phyloP scores from a whole-genome alignment of 2,797 vertebrate genomes.

The Ceryle rudis region DNA sequence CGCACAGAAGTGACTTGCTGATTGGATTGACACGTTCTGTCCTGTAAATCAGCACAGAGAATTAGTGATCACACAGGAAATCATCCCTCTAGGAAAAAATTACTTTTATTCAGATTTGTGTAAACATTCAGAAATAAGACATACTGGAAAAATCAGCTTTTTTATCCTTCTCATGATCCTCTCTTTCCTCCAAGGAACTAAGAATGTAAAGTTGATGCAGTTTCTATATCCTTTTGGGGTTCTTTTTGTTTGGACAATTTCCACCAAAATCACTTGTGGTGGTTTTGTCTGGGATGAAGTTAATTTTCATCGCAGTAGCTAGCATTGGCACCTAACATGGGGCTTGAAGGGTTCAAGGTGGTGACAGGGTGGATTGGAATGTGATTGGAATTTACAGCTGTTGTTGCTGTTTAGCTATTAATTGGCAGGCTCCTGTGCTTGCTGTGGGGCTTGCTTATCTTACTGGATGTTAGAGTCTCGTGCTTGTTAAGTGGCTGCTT shows the following conservation, averaged over 20 bases:
- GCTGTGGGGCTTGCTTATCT: background rate
- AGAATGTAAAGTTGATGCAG: background rate
- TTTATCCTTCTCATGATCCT: background rate
- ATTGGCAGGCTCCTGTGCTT: background rate
- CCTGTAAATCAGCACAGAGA: constrained; percentile 41
- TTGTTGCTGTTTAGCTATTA: background rate
- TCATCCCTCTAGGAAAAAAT: constrained; percentile 28
- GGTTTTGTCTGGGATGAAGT: no score
- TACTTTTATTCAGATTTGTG: background rate
- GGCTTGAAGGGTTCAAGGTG: background rate
- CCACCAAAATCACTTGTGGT: background rate
- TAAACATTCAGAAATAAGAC: constrained; percentile 20
- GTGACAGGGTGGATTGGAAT: background rate
- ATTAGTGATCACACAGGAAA: constrained; percentile 62
- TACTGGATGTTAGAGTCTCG: background rate
- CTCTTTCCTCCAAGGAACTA: background rate
- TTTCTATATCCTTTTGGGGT: background rate
- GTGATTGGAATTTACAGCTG: background rate
- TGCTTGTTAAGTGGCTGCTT: background rate
- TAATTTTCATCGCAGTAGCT: background rate
- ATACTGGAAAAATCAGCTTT: background rate
- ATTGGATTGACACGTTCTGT: constrained; percentile 62
- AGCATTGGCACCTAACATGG: background rate
- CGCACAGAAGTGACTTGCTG: background rate
- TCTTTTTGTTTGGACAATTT: background rate